A percentile compares a stretch with the other conserved stretches of the same genome.
Evolutionary conservation across 2,888 invertebrate species (phyloP).

Genomic region (Diploptera punctata): DNA sequence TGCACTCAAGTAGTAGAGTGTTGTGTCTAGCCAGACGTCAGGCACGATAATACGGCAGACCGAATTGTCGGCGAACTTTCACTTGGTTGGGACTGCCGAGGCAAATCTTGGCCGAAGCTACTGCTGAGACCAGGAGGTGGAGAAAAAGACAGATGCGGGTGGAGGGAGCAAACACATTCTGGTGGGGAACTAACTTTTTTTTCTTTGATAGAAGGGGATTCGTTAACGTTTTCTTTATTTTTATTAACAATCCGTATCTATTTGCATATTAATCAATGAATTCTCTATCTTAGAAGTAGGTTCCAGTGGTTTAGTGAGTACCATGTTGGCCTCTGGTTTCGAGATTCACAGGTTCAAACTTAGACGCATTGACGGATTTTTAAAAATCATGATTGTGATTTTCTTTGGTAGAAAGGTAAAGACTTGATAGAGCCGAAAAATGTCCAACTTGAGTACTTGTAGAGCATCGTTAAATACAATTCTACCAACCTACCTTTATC

Average conservation of each 20-base stretch:
- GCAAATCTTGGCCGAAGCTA: constrained; percentile 9
- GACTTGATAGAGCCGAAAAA: too few relatives aligned
- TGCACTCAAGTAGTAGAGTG: too few relatives aligned
- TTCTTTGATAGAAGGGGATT: neutral
- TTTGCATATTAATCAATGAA: neutral
- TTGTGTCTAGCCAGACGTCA: neutral
- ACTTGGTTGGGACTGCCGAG: constrained; percentile 27
- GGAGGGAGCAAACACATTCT: neutral
- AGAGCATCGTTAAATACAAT: too few relatives aligned
- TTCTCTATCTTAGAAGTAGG: neutral
- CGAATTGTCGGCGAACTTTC: constrained; percentile 35
- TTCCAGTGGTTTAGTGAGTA: too few relatives aligned
- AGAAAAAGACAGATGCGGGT: neutral
- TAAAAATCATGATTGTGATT: too few relatives aligned
- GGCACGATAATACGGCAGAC: constrained; percentile 20
- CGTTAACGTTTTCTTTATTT: constrained; percentile 11
- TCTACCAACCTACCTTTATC: too few relatives aligned
- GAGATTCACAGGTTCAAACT: too few relatives aligned
- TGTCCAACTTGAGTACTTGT: too few relatives aligned
- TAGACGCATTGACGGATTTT: too few relatives aligned
- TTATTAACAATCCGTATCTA: neutral
- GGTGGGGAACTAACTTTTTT: neutral
- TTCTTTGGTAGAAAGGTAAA: too few relatives aligned
- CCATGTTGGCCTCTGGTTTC: too few relatives aligned
- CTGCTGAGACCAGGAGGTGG: neutral